Evolutionary conservation across 2,113 vertebrate genomes (phyloP), one percentile per base, ranked within the genome.

Genomic region (Propithecus coquereli): DNA sequence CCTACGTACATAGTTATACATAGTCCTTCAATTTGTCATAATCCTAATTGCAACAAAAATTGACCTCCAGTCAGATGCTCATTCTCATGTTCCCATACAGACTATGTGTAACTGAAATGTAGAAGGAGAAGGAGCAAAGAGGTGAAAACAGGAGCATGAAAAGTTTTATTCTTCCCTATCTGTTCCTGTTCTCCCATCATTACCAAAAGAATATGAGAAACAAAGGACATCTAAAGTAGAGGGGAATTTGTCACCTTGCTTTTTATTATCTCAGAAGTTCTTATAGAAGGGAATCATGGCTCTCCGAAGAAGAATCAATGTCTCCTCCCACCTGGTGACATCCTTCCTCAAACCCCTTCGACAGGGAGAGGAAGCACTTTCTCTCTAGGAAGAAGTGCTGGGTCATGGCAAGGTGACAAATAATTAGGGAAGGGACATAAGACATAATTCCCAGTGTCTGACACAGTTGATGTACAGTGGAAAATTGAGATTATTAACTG

Each of bases 1-100:
- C 80, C 27, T 79, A 59, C 83, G 73, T 73, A 68, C 66, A 65
- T 45, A 84, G 93, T 80, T 92, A 87, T 9, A 71, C 25, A 73
- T 94, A 87, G 82, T 80, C 90, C 77, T 80, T 94, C 52, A 63
- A 43, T 94, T 92, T 96, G 92, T 96, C 80, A 92, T 83, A 95
- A 87, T 90, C 40, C 76, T 95, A 81, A 90, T 91, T 84, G 94
- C 92, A 89, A 82, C 45, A 93, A 87, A 90, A 96, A 71, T 14
- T 95, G 90, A 95, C 87, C 79, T 84, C 94, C 66, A 90, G 65
- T 68, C 81, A 95, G 95, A 87, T 87, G 57, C 47, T 93, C 65
- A 34, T 85, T 66, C 87, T 80, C 74, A 74, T 45, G 37, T 43
- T 79, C 68, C 81, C 70, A 81, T n/a, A 76, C 18, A 76, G 65